phyloP scores from a whole-genome alignment of 2,797 vertebrate genomes.

The Trematomus bernacchii region DNA sequence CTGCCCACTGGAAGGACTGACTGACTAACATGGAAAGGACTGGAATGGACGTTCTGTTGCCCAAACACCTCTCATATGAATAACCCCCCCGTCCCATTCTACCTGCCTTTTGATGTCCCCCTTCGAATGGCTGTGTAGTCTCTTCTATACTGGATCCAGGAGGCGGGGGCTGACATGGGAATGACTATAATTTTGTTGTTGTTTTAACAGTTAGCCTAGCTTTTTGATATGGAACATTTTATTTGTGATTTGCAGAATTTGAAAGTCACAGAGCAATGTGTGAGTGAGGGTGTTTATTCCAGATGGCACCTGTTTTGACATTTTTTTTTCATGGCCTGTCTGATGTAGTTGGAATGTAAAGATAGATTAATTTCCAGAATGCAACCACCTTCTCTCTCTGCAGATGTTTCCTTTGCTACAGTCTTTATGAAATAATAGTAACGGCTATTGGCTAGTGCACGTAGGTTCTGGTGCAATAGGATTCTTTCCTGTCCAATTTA shows the following conservation, averaged over 20 bases:
- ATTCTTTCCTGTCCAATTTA: slow-evolving; percentile 66
- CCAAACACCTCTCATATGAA: slow-evolving; percentile 43
- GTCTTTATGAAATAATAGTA: slow-evolving; percentile 70
- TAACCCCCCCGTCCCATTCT: slow-evolving; percentile 25
- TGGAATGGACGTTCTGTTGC: slow-evolving; percentile 72
- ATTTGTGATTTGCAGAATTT: slow-evolving; percentile 62
- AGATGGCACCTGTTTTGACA: slow-evolving; percentile 42
- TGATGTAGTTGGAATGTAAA: slow-evolving; percentile 39
- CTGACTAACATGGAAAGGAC: slow-evolving; percentile 68
- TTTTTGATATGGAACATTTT: slow-evolving; percentile 67
- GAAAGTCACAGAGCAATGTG: slow-evolving; percentile 63
- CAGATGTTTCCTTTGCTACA: slow-evolving; percentile 52
- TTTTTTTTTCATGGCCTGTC: slow-evolving; percentile 54
- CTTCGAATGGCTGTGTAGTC: slow-evolving; percentile 40
- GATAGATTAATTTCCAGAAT: slow-evolving; percentile 48
- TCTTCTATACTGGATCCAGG: slow-evolving; percentile 46
- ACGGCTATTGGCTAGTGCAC: slow-evolving; percentile 65
- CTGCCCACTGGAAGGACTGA: slow-evolving; percentile 69
- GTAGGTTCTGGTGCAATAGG: slow-evolving; percentile 77
- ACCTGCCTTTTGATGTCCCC: slow-evolving; percentile 57
- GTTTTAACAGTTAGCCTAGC: slow-evolving; percentile 65
- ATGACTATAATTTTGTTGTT: slow-evolving; percentile 52
- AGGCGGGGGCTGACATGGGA: slow-evolving; percentile 52
- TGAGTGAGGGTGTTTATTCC: slow-evolving; percentile 47
- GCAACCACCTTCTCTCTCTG: slow-evolving; percentile 58